Evolutionary conservation across 2,888 invertebrate species (phyloP).

Genomic region (Malthinus seriepunctatus): DNA sequence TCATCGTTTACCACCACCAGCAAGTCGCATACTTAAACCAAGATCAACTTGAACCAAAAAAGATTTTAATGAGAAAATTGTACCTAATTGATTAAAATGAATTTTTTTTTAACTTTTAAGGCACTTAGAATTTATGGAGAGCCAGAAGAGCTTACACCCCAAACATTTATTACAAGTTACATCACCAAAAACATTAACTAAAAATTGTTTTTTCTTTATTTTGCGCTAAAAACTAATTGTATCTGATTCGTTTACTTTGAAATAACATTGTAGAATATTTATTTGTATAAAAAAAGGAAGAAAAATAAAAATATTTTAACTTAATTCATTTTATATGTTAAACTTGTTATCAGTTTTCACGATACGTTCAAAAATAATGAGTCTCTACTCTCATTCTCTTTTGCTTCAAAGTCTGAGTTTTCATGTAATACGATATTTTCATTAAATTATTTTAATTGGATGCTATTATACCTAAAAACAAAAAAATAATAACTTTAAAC

Average conservation of each 20-base stretch:
- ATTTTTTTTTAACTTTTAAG: too few relatives aligned
- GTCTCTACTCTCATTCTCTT: conserved; percentile 6
- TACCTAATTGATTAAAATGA: too few relatives aligned
- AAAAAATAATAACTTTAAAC: background rate
- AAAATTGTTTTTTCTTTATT: too few relatives aligned
- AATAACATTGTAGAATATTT: background rate
- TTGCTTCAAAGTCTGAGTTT: conserved; percentile 5
- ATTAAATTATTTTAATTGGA: conserved; percentile 26
- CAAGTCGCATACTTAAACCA: conserved; percentile 66
- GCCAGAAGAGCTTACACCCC: too few relatives aligned
- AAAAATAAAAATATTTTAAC: conserved; percentile 15
- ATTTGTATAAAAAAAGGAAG: background rate
- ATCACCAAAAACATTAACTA: too few relatives aligned
- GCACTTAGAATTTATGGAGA: too few relatives aligned
- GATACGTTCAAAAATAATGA: conserved; percentile 14
- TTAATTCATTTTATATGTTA: conserved; percentile 1
- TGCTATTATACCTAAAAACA: background rate
- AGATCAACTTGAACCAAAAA: conserved; percentile 33
- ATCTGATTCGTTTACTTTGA: background rate
- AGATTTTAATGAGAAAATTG: background rate
- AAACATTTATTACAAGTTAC: too few relatives aligned
- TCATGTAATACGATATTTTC: conserved; percentile 16
- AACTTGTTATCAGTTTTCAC: conserved; percentile 14
- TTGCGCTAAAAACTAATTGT: background rate
- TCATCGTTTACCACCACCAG: conserved; percentile 78